Evolutionary conservation across 2,113 vertebrate genomes (phyloP), one percentile per base, ranked within the genome.

Genomic region (Tapirus terrestris): DNA sequence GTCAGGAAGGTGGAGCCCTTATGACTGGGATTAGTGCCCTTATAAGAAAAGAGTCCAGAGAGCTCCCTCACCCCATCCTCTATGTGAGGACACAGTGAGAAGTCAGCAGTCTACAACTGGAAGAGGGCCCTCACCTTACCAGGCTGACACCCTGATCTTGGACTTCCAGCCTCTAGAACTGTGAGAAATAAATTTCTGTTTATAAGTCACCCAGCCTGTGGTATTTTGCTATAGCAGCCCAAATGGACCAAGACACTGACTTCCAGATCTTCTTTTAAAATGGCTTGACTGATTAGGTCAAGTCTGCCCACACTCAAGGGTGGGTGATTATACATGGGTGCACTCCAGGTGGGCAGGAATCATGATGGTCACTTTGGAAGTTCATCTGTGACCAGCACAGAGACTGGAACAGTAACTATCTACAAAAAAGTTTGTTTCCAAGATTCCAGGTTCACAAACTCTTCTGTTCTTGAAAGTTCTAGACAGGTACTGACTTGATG

Each of bases 331-430:
- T 16, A 10, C 11, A 36, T 12, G 10, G 4, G 1, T 9, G 14
- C 20, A 48, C 2, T 5, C 36, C 0, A 7, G 1, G 5, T 23
- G 1, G 14, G 3, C 20, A 31, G 39, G 14, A 29, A 23, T 43
- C 29, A 77, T 9, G 16, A 4, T 29, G 39, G 10, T 1, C n/a
- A 36, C 11, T 51, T 65, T 51, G n/a, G 58, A 53, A 91, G 33
- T 20, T 67, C 63, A 13, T 29, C 0, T 36, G 6, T 48, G 27
- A 14, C 3, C 33, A 60, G 6, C 21, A 16, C 16, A 31, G 43
- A 95, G 63, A 33, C 14, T 11, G 5, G 39, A 10, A 18, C 6
- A 45, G 14, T 14, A 27, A n/a, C 8, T 60, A 27, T 18, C 33
- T 65, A 73, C 36, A 31, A 73, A 63, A 86, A 61, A 16, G 10